Evolutionary conservation across 2,113 vertebrate species (phyloP).

Genomic region (Diadophis punctatus): DNA sequence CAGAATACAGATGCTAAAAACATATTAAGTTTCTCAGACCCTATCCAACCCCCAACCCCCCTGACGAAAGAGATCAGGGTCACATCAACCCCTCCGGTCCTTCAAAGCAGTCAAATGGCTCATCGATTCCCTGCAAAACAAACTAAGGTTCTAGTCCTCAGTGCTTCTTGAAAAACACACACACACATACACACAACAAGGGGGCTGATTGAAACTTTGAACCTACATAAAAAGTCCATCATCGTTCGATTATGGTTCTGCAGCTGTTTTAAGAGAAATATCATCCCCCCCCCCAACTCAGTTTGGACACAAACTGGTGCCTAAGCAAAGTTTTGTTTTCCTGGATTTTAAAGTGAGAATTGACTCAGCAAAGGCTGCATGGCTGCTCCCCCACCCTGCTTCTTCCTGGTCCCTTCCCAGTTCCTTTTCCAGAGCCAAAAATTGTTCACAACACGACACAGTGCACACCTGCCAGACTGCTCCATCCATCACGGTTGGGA

Average conservation of each 20-base stretch:
- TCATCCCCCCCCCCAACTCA: too few species aligned
- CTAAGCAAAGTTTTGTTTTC: not conserved
- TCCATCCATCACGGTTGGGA: not conserved
- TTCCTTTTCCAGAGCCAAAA: not conserved
- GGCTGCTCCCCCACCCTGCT: rapidly evolving
- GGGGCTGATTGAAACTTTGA: not conserved
- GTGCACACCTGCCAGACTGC: not conserved
- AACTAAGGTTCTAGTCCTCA: not conserved
- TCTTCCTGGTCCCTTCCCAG: not conserved
- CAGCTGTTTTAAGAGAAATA: not conserved
- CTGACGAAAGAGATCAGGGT: rapidly evolving
- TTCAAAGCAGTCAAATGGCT: not conserved
- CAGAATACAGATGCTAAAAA: not conserved
- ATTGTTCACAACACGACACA: not conserved
- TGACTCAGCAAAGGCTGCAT: not conserved
- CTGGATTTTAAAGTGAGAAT: not conserved
- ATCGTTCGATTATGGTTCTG: not conserved
- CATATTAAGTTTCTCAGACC: not conserved
- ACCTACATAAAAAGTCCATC: not conserved
- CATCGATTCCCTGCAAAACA: not conserved
- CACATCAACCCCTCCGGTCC: not conserved
- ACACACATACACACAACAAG: not conserved
- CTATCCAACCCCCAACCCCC: not conserved
- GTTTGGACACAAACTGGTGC: not conserved
- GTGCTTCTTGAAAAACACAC: not conserved